phyloP scores from a whole-genome alignment of 2,888 invertebrate genomes.

The Luffia ferchaultella region DNA sequence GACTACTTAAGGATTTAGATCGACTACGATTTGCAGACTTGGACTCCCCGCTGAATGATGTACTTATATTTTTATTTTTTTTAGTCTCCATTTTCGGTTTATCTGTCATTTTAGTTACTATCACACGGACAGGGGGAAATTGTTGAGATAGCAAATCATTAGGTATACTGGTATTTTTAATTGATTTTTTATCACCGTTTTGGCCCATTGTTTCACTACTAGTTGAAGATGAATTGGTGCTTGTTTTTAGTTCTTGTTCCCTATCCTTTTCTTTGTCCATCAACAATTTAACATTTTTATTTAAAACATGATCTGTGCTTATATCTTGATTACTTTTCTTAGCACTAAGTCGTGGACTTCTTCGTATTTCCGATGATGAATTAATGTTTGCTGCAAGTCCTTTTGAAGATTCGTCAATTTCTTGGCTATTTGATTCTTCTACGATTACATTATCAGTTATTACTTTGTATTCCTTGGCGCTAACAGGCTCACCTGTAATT shows the following conservation, averaged over 20 bases:
- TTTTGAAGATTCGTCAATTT: neutral
- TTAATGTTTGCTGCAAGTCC: neutral
- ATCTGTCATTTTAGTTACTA: slow-evolving; percentile 9
- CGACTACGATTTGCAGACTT: slow-evolving; percentile 14
- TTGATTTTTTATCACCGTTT: slow-evolving; percentile 25
- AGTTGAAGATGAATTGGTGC: neutral
- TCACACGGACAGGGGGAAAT: slow-evolving; percentile 15
- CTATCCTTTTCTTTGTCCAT: neutral
- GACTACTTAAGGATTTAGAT: neutral
- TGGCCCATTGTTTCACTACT: slow-evolving; percentile 19
- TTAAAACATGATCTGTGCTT: slow-evolving; percentile 11
- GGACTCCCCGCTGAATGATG: slow-evolving; percentile 5
- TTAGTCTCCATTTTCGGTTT: slow-evolving; percentile 5
- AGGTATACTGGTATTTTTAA: slow-evolving; percentile 10
- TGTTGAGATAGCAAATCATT: no score
- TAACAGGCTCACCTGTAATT: slow-evolving; percentile 17
- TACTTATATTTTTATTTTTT: slow-evolving; percentile 5
- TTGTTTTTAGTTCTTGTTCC: neutral
- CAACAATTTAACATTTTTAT: slow-evolving; percentile 20
- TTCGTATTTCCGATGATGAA: slow-evolving; percentile 15
- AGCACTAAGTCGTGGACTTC: slow-evolving; percentile 21
- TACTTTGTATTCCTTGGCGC: neutral
- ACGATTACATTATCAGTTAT: neutral
- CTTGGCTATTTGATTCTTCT: neutral
- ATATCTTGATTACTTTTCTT: slow-evolving; percentile 18